Conservation (phyloP, 1,140 invertebrate genomes). For the Lepidurus packardi region DNA sequence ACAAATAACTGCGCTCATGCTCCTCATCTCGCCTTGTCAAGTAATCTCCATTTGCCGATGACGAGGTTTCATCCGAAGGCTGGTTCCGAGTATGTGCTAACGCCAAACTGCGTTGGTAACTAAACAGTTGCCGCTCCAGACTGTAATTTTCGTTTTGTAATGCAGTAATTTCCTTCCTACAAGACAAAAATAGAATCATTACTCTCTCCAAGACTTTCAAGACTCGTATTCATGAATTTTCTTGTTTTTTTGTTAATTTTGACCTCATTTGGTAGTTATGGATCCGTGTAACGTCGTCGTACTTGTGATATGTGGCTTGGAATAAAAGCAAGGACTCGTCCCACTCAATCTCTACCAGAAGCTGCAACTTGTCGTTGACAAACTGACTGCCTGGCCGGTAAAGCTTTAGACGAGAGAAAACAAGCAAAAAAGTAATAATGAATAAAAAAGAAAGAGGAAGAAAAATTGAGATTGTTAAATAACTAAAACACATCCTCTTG, state of each 20-base stretch:
- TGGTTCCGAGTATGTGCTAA: conserved; percentile 56
- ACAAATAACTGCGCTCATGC: conserved; percentile 24
- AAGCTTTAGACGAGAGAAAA: conserved; percentile 47
- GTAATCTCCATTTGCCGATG: conserved; percentile 45
- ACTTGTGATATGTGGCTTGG: conserved; percentile 78
- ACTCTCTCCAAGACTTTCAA: not conserved
- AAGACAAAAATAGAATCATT: conserved; percentile 35
- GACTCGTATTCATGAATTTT: not conserved
- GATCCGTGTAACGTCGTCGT: conserved; percentile 73
- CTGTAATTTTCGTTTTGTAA: conserved; percentile 80
- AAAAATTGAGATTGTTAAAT: not conserved
- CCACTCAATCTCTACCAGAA: conserved; percentile 78
- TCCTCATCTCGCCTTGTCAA: conserved; percentile 33
- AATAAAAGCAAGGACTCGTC: conserved; percentile 76
- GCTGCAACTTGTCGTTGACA: conserved; percentile 66
- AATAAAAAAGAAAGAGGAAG: conserved; percentile 28
- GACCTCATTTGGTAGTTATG: conserved; percentile 84
- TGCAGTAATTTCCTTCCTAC: conserved; percentile 70
- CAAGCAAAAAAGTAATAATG: not conserved
- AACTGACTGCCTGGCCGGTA: conserved; percentile 64
- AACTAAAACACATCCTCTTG: not conserved
- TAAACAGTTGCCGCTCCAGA: conserved; percentile 76
- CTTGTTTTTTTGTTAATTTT: not conserved
- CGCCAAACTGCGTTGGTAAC: conserved; percentile 79
- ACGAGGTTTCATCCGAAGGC: conserved; percentile 47